Evolutionary conservation across 2,797 vertebrate genomes (phyloP).

Genomic region (Mus spretus): DNA sequence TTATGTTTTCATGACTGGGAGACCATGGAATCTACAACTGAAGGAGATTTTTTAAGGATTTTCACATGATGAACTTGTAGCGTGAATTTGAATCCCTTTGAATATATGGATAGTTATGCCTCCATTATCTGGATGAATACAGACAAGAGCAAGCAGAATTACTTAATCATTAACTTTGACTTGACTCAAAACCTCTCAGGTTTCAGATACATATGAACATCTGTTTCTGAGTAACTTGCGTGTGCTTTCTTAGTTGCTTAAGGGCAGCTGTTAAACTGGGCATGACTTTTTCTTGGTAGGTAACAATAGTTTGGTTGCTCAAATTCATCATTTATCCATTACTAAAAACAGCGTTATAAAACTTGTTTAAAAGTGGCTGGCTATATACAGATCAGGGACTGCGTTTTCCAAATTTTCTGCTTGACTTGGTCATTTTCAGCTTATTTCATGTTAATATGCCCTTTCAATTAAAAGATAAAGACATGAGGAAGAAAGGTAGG

Average conservation of each 20-base stretch:
- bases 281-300: not conserved
- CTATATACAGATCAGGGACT: not conserved
- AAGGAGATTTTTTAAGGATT: not conserved
- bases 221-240: not conserved
- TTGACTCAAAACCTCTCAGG: not conserved
- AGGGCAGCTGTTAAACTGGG: not conserved
- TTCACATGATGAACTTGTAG: slow-evolving; percentile 19
- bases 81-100: not conserved
- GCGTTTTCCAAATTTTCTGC: slow-evolving; percentile 20
- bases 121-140: slow-evolving; percentile 1
- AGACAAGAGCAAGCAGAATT: slow-evolving; percentile 4
- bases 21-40: not conserved
- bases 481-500: not conserved
- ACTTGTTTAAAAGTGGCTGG: not conserved
- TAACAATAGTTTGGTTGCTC: not conserved
- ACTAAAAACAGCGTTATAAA: not conserved
- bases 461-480: slow-evolving; percentile 50
- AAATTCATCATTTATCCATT: not conserved
- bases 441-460: not conserved
- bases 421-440: not conserved
- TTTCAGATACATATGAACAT: not conserved
- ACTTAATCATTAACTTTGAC: slow-evolving; percentile 16
- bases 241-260: slow-evolving; percentile 45
- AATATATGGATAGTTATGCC: not conserved
- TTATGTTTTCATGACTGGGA: not conserved